These are phyloP conservation scores for Hirundichthys speculiger DNA, from an alignment of 2,113 vertebrate genomes.

Conservation along the genomic window DNA sequence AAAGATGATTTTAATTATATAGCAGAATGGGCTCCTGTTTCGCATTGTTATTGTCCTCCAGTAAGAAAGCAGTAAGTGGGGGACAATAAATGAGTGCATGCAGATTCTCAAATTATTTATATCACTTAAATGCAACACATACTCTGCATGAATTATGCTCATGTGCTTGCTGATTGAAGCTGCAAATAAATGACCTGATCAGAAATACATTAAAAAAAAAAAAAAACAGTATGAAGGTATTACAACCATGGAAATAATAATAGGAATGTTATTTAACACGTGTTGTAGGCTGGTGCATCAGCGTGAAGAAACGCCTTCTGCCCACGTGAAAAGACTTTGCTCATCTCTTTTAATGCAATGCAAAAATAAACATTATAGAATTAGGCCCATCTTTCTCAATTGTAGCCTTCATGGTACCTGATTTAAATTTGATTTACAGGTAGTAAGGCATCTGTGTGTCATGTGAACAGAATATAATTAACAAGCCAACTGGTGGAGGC, in stretches of 20 bases:
- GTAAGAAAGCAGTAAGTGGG: conserved; percentile 50
- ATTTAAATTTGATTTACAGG: conserved; percentile 77
- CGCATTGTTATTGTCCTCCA: conserved; percentile 68
- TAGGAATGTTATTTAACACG: conserved; percentile 53
- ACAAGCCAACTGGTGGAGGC: conserved; percentile 65
- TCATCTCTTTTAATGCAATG: conserved; percentile 60
- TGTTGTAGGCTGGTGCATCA: conserved; percentile 28
- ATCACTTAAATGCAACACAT: conserved; percentile 59
- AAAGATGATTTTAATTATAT: conserved; percentile 78
- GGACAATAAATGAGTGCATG: conserved; percentile 60
- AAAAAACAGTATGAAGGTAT: conserved; percentile 56
- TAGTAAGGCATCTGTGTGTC: conserved; percentile 52
- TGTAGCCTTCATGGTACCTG: conserved; percentile 60
- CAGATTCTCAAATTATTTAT: conserved; percentile 60
- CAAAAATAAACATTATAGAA: conserved; percentile 74
- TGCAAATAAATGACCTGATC: conserved; percentile 54
- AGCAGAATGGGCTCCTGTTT: conserved; percentile 62
- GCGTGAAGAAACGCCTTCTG: conserved; percentile 45
- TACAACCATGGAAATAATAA: conserved; percentile 47
- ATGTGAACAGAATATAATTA: conserved; percentile 72
- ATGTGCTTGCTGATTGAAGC: conserved; percentile 32
- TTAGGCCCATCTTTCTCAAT: conserved; percentile 79
- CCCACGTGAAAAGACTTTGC: conserved; percentile 54
- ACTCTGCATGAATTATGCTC: conserved; percentile 40
- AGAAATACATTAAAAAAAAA: too few species aligned